These are phyloP conservation scores for Clarias macrocephalus DNA, from an alignment of 2,113 vertebrate species.

Conservation along the genomic window DNA sequence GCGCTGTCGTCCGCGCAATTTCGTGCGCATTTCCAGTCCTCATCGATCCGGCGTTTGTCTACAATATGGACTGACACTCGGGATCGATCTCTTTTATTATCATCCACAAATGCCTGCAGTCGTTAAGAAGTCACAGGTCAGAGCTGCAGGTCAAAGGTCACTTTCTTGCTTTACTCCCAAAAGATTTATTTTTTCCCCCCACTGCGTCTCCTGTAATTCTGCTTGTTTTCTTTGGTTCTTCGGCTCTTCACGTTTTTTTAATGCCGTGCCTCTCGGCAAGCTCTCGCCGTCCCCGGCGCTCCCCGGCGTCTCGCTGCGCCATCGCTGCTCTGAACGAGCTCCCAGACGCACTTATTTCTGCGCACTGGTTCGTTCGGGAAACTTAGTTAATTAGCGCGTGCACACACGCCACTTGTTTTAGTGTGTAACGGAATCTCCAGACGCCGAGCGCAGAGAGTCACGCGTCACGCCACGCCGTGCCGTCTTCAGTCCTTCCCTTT, in stretches of 20 bases:
- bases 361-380: conserved; percentile 62
- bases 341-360: conserved; percentile 65
- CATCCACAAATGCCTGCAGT: conserved; percentile 45
- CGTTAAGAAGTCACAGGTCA: conserved; percentile 53
- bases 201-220: not conserved
- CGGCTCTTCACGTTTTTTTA: conserved; percentile 32
- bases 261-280: conserved; percentile 42
- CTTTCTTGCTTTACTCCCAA: conserved; percentile 16
- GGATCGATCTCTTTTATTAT: conserved; percentile 64
- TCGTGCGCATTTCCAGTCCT: conserved; percentile 45
- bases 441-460: conserved; percentile 5
- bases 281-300: conserved; percentile 41
- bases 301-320: conserved; percentile 47
- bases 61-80: conserved; percentile 33
- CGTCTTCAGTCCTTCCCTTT: conserved; percentile 23
- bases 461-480: conserved; percentile 10
- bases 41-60: conserved; percentile 55
- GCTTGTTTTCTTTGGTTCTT: conserved; percentile 11
- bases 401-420: conserved; percentile 51
- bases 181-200: too few relatives aligned
- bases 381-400: conserved; percentile 66
- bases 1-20: conserved; percentile 44
- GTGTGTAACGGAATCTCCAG: conserved; percentile 55
- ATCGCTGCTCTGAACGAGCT: conserved; percentile 59
- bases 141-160: conserved; percentile 58